Conservation (phyloP, 64 coral and sea anemone species). For the Acropora tenuis region DNA sequence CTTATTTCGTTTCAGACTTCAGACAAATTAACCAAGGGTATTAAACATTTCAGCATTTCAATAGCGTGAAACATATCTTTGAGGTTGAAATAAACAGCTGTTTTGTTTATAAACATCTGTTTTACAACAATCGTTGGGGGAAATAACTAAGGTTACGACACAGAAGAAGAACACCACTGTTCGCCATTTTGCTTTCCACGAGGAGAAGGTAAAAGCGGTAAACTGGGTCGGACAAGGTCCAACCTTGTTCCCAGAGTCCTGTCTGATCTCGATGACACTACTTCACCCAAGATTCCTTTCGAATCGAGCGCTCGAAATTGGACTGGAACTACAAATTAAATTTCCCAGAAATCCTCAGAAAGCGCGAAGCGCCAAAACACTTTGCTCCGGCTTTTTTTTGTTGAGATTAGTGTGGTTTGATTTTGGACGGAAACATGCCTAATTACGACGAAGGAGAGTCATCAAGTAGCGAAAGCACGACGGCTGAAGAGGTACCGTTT, state of each 20-base stretch:
- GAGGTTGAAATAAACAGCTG: not conserved
- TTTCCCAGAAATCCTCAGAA: constrained; percentile 27
- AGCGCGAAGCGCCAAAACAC: constrained; percentile 65
- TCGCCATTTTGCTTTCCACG: constrained; percentile 91
- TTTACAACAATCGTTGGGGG: not conserved
- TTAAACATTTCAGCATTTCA: not conserved
- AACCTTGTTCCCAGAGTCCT: too few species aligned
- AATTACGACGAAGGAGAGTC: constrained; percentile 58
- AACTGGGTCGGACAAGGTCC: not conserved
- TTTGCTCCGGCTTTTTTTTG: not conserved
- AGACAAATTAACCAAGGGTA: not conserved
- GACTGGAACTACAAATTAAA: not conserved
- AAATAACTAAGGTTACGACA: constrained; percentile 17
- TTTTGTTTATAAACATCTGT: not conserved
- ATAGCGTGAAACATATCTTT: not conserved
- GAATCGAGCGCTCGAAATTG: not conserved
- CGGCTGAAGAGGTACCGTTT: constrained; percentile 69
- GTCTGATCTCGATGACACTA: not conserved
- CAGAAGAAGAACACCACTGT: not conserved
- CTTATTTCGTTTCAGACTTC: not conserved
- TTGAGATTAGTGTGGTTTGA: not conserved
- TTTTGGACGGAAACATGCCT: constrained; percentile 71
- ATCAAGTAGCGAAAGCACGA: constrained; percentile 83
- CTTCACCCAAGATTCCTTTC: constrained; percentile 9
- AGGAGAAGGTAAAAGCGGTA: constrained; percentile 25